Percentiles rank a stretch among this genome's conserved stretches.
phyloP scores from a whole-genome alignment of 30 jellyfish, hydroid and myxozoan genomes.

The Turritopsis dohrnii region DNA sequence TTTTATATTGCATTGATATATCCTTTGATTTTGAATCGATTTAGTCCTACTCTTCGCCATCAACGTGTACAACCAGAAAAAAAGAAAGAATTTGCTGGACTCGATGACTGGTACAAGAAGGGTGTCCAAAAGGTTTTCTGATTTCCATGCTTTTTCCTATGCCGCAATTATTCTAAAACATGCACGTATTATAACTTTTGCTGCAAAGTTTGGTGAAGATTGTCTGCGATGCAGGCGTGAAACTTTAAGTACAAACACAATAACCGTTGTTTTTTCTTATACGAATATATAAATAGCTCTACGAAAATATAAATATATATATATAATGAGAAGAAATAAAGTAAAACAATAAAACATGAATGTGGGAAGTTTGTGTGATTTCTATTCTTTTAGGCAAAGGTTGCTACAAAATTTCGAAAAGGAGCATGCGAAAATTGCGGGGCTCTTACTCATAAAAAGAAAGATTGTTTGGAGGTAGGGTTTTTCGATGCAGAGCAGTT shows the following conservation, averaged over 20 bases:
- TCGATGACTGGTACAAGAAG: slow-evolving; percentile 77
- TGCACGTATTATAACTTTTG: not conserved
- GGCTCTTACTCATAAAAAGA: slow-evolving; percentile 92
- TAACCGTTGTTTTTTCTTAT: no score
- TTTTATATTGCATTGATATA: not conserved
- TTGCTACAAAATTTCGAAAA: slow-evolving; percentile 80
- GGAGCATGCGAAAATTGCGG: slow-evolving; percentile 99
- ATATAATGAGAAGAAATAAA: not conserved
- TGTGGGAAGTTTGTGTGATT: not conserved
- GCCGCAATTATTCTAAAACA: not conserved
- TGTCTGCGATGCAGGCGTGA: no score
- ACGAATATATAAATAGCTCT: no score
- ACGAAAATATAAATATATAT: no score
- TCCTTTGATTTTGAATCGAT: not conserved
- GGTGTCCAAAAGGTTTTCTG: slow-evolving; percentile 65
- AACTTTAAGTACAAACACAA: no score
- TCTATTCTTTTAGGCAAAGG: slow-evolving; percentile 43
- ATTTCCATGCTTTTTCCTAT: not conserved
- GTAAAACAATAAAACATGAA: not conserved
- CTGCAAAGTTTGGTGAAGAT: no score
- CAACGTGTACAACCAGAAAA: slow-evolving; percentile 83
- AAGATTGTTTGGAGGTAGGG: slow-evolving; percentile 91
- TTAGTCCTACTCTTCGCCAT: slow-evolving; percentile 86
- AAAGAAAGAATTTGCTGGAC: slow-evolving; percentile 62
- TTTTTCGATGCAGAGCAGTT: not conserved